Conservation (phyloP, 92 coral and sea anemone genomes). For the Heteractis magnifica region DNA sequence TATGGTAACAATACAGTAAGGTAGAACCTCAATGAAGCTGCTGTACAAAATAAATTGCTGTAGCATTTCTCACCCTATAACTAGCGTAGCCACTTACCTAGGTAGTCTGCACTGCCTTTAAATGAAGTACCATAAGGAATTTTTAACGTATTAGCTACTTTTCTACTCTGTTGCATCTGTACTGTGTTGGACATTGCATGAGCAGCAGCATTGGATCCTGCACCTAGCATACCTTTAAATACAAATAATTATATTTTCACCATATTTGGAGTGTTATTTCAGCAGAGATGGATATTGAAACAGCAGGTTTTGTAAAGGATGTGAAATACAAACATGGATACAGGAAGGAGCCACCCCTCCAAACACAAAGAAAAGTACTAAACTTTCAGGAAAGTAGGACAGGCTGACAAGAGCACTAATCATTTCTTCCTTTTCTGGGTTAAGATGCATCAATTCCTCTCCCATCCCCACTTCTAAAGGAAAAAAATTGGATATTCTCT, state of each 20-base stretch:
- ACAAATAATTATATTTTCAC: background rate
- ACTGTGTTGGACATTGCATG: constrained; percentile 68
- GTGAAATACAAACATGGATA: background rate
- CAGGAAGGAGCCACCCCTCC: background rate
- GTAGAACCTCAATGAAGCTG: too few species aligned
- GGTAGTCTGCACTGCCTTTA: constrained; percentile 53
- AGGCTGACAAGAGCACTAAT: too few species aligned
- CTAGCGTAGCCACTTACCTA: constrained; percentile 35
- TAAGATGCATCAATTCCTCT: too few species aligned
- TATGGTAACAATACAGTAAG: too few species aligned
- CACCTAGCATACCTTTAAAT: constrained; percentile 77
- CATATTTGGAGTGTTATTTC: background rate
- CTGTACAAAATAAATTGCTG: too few species aligned
- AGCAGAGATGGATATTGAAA: background rate
- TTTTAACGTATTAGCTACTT: constrained; percentile 70
- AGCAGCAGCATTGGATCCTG: constrained; percentile 83
- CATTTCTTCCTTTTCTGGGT: too few species aligned
- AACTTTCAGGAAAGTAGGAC: too few species aligned
- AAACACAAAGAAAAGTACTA: too few species aligned
- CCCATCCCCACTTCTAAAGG: too few species aligned
- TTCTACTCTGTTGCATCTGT: constrained; percentile 72
- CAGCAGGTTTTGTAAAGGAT: background rate
- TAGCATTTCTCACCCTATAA: too few species aligned
- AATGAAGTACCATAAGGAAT: constrained; percentile 57
- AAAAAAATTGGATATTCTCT: too few species aligned